Conservation (phyloP, 1,140 invertebrate genomes). For the Kradibia gibbosae region DNA sequence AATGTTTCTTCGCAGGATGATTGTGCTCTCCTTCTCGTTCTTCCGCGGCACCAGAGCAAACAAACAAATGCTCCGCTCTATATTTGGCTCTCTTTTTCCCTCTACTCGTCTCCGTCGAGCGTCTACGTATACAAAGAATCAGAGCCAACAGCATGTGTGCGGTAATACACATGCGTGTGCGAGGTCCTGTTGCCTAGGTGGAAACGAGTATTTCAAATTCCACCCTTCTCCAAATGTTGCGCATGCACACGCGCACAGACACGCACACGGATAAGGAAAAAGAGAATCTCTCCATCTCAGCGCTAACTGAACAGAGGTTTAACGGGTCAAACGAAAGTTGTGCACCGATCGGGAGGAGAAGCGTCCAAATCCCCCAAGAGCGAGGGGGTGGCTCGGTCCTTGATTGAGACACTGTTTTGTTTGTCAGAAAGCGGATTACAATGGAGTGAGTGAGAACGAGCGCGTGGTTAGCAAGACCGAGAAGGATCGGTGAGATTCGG, state of each 20-base stretch:
- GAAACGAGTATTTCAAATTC: not conserved
- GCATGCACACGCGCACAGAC: not conserved
- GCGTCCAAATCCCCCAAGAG: conserved; percentile 30
- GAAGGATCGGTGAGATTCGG: conserved; percentile 29
- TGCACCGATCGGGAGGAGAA: conserved; percentile 33
- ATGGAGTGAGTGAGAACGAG: conserved; percentile 39
- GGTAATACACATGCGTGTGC: conserved; percentile 3
- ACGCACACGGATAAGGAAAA: too few species aligned
- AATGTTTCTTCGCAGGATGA: conserved; percentile 57
- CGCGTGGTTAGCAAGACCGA: too few species aligned
- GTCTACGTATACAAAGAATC: not conserved
- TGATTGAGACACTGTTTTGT: conserved; percentile 72
- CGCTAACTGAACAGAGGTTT: conserved; percentile 65
- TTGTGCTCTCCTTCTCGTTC: conserved; percentile 11
- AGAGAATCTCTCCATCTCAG: conserved; percentile 54
- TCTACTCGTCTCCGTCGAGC: not conserved
- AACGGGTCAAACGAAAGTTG: conserved; percentile 66
- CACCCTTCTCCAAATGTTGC: not conserved
- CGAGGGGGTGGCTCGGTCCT: conserved; percentile 57
- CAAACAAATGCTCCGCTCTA: conserved; percentile 3
- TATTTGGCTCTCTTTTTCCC: not conserved
- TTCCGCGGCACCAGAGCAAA: conserved; percentile 31
- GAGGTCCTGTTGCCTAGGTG: not conserved
- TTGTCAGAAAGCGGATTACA: conserved; percentile 59
- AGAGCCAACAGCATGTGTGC: not conserved